phyloP scores from a whole-genome alignment of 2,888 invertebrate genomes.

The Baronia brevicornis region DNA sequence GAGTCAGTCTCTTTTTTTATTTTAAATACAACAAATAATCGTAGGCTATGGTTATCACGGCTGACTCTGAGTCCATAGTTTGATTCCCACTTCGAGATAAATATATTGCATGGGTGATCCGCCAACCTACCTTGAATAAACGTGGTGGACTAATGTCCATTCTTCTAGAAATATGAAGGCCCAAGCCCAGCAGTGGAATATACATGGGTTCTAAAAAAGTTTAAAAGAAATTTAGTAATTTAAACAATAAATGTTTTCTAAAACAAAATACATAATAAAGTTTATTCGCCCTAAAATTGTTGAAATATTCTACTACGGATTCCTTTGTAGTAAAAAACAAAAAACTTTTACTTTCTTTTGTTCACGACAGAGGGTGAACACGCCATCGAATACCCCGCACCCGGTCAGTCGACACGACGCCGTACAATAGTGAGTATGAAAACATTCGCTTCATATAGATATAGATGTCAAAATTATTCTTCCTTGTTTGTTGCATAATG shows the following conservation, averaged over 20 bases:
- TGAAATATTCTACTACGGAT: conserved; percentile 8
- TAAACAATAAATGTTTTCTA: conserved; percentile 2
- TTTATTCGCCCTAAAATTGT: conserved; percentile 11
- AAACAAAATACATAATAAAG: conserved; percentile 6
- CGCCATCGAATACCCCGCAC: conserved; percentile 21
- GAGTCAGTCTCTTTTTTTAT: too few relatives aligned
- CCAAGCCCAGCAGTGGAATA: too few relatives aligned
- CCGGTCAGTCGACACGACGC: conserved; percentile 28
- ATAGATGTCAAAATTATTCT: conserved; percentile 19
- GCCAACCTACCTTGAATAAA: too few relatives aligned
- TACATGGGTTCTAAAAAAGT: too few relatives aligned
- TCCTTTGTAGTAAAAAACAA: conserved; percentile 19
- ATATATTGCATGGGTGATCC: too few relatives aligned
- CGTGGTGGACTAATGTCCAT: too few relatives aligned
- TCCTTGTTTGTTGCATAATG: conserved; percentile 20
- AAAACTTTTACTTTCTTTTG: conserved; percentile 36
- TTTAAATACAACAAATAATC: too few relatives aligned
- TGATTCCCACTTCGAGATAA: too few relatives aligned
- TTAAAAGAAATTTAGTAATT: too few relatives aligned
- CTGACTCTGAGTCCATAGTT: too few relatives aligned
- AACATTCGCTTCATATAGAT: conserved; percentile 22
- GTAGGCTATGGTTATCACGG: too few relatives aligned
- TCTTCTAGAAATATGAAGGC: too few relatives aligned
- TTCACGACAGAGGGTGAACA: conserved; percentile 20
- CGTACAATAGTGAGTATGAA: conserved; percentile 20